phyloP scores from a whole-genome alignment of 2,113 vertebrate genomes.

The Poeciliopsis retropinna region DNA sequence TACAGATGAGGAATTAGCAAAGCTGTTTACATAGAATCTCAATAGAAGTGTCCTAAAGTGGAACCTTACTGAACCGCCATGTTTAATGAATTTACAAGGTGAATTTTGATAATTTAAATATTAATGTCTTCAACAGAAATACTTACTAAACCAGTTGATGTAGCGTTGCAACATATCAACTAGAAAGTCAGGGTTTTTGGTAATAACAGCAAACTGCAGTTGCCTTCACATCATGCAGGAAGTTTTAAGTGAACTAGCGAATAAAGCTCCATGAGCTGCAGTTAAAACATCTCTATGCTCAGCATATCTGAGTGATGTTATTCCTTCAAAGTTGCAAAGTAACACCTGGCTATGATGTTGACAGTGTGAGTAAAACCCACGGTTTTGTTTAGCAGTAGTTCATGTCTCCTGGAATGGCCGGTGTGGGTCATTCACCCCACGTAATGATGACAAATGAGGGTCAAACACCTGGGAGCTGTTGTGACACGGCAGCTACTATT shows the following conservation, averaged over 20 bases:
- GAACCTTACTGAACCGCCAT: background rate
- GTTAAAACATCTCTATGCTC: background rate
- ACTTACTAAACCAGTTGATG: background rate
- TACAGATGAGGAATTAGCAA: background rate
- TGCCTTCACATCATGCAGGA: background rate
- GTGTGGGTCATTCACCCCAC: slow-evolving; percentile 9
- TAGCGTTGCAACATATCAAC: no score
- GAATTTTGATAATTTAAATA: background rate
- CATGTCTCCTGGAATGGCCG: background rate
- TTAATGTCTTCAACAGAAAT: background rate
- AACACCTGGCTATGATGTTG: background rate
- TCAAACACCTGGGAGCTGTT: slow-evolving; percentile 21
- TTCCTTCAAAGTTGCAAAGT: background rate
- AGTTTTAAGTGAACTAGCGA: background rate
- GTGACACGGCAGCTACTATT: slow-evolving; percentile 3
- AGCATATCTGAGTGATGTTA: background rate
- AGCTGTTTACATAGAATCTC: background rate
- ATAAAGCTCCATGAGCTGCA: background rate
- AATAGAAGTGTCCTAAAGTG: background rate
- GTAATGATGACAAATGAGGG: slow-evolving; percentile 16
- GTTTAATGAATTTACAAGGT: no score
- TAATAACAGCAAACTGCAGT: background rate
- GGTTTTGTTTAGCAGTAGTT: background rate
- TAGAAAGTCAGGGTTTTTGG: no score
- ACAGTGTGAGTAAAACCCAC: background rate